These are phyloP conservation scores for Lagopus muta DNA, from an alignment of 2,113 vertebrate species.

Conservation along the genomic window DNA sequence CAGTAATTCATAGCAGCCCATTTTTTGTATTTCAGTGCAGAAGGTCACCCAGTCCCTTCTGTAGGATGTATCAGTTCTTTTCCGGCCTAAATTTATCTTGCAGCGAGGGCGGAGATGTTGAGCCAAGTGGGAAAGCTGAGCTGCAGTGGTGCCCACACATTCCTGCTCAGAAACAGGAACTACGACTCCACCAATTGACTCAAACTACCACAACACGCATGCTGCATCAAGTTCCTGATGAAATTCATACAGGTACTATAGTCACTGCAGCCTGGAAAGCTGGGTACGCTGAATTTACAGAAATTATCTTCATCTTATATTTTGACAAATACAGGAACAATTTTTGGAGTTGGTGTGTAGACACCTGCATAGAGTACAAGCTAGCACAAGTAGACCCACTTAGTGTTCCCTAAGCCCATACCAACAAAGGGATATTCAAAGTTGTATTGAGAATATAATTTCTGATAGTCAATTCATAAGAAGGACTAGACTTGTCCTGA, in stretches of 20 bases:
- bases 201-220: rapidly evolving
- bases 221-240: neutral
- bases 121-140: neutral
- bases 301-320: neutral
- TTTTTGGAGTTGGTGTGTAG: neutral
- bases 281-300: neutral
- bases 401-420: neutral
- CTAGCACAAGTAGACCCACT: neutral
- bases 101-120: neutral
- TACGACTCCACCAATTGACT: neutral
- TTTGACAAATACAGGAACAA: neutral
- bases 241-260: neutral
- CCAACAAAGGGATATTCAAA: neutral
- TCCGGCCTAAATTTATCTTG: neutral
- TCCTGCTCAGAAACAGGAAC: neutral
- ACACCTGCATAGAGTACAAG: neutral
- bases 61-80: neutral
- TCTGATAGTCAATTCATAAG: neutral
- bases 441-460: neutral
- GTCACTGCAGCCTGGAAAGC: neutral
- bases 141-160: neutral
- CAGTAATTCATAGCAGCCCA: neutral
- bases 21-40: slow-evolving; percentile 4
- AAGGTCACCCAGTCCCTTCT: slow-evolving; percentile 9
- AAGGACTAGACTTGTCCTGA: neutral